These are phyloP conservation scores for Cataglyphis hispanica DNA, from an alignment of 1,140 invertebrate species.

Conservation along the genomic window DNA sequence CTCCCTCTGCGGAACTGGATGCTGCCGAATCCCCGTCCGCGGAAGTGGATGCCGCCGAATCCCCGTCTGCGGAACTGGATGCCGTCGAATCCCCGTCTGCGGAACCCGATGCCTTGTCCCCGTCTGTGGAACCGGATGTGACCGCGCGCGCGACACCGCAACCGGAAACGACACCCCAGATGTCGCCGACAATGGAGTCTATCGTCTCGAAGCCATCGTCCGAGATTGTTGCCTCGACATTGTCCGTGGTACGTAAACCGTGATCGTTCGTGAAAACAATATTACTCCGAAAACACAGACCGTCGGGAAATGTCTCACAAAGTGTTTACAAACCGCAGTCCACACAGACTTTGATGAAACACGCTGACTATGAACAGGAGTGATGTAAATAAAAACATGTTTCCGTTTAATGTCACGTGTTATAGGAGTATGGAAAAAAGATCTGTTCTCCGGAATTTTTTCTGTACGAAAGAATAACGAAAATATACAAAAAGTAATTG, in stretches of 20 bases:
- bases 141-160: too few relatives aligned
- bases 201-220: background rate
- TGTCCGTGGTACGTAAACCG: background rate
- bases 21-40: background rate
- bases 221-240: background rate
- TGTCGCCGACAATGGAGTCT: background rate
- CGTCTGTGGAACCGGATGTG: background rate
- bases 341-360: constrained; percentile 43
- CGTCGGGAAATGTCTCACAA: background rate
- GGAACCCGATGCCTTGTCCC: background rate
- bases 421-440: background rate
- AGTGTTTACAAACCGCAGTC: constrained; percentile 39
- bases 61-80: background rate
- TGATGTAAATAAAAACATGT: constrained; percentile 39
- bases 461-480: background rate
- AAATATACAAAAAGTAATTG: background rate
- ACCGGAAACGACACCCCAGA: background rate
- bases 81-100: background rate
- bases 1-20: background rate
- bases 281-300: background rate
- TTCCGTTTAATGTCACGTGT: constrained; percentile 1
- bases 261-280: background rate
- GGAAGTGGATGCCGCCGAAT: background rate
- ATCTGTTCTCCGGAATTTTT: background rate
- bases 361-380: background rate